Conservation (phyloP, 2,113 vertebrate species). For the Corythoichthys intestinalis region DNA sequence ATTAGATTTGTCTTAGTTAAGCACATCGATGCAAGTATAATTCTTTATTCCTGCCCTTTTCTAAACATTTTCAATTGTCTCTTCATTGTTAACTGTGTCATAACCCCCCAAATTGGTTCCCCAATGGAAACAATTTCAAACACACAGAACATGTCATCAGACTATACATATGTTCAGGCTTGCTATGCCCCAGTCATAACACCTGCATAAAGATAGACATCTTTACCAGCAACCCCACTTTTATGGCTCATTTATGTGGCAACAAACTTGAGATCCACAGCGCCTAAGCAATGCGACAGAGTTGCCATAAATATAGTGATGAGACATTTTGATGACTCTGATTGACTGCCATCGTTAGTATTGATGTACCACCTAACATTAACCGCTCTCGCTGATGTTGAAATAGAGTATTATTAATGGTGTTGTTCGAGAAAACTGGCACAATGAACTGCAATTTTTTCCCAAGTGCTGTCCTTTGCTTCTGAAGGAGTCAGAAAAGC, state of each 20-base stretch:
- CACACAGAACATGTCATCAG: constrained; percentile 47
- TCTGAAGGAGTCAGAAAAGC: not conserved
- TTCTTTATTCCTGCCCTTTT: constrained; percentile 4
- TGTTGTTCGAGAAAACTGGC: not conserved
- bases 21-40: not conserved
- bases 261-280: constrained; percentile 51
- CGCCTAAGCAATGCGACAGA: constrained; percentile 37
- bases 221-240: constrained; percentile 64
- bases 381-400: constrained; percentile 15
- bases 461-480: not conserved
- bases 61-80: not conserved
- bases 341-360: constrained; percentile 26
- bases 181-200: constrained; percentile 66
- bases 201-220: constrained; percentile 75
- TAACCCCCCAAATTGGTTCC: not conserved
- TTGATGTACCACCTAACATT: not conserved
- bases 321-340: constrained; percentile 29
- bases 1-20: too few species aligned
- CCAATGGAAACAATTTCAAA: constrained; percentile 7
- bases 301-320: constrained; percentile 46
- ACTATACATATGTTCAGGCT: constrained; percentile 46
- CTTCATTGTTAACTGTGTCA: not conserved
- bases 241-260: constrained; percentile 70
- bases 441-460: not conserved
- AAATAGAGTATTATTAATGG: not conserved